These are phyloP conservation scores for Eurystomus gularis DNA, from an alignment of 2,113 vertebrate genomes.

Conservation along the genomic window DNA sequence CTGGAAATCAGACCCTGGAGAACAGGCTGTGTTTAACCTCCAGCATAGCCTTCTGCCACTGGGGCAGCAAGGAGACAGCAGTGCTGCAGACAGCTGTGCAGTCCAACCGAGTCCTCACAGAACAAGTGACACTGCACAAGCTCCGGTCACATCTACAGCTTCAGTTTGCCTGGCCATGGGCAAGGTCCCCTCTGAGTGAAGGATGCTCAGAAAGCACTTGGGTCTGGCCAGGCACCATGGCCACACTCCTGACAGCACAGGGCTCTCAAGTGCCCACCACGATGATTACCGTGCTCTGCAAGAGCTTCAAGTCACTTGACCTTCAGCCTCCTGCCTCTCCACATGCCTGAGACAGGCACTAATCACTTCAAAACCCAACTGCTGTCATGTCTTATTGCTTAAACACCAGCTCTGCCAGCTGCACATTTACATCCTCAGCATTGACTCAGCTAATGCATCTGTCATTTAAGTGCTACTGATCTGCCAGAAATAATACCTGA, in stretches of 20 bases:
- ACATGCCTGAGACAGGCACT: not conserved
- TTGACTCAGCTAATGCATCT: constrained; percentile 60
- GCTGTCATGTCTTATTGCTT: constrained; percentile 30
- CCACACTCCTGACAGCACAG: fast-evolving
- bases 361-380: not conserved
- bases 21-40: not conserved
- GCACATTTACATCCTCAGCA: constrained; percentile 49
- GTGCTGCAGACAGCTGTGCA: not conserved
- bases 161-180: not conserved
- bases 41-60: not conserved
- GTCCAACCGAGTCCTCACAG: not conserved
- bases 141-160: not conserved
- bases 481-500: constrained; percentile 8
- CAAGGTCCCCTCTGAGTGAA: not conserved
- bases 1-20: not conserved
- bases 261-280: not conserved
- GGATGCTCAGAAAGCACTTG: not conserved
- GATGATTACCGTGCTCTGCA: not conserved
- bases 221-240: not conserved
- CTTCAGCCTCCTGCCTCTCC: not conserved
- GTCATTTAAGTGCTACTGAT: not conserved
- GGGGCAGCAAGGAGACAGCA: not conserved
- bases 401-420: constrained; percentile 42
- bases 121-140: not conserved
- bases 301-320: not conserved